Percentiles rank a stretch among this genome's conserved stretches.
phyloP scores from a whole-genome alignment of 2,797 vertebrate genomes.

The Psittacula echo region DNA sequence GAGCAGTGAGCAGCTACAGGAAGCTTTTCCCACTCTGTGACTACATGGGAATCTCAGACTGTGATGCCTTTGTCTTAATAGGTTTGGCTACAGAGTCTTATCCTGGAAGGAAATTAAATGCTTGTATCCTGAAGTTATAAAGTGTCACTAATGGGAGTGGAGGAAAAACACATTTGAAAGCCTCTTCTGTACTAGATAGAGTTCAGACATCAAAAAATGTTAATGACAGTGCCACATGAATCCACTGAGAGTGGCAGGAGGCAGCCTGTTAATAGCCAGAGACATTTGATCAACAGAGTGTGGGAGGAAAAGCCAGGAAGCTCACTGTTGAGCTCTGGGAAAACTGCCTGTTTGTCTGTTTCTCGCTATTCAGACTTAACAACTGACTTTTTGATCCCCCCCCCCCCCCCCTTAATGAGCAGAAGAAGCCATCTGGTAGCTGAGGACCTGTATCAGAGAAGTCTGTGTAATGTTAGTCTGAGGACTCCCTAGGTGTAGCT shows the following conservation, averaged over 20 bases:
- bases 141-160: neutral
- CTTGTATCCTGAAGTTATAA: neutral
- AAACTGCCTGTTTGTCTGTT: neutral
- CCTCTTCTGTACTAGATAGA: neutral
- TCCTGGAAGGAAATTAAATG: neutral
- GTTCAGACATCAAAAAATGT: neutral
- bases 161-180: neutral
- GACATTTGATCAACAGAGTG: neutral
- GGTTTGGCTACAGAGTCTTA: neutral
- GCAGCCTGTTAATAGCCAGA: neutral
- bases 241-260: neutral
- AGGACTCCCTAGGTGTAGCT: neutral
- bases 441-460: neutral
- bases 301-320: neutral
- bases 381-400: neutral
- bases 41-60: neutral
- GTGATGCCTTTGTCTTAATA: neutral
- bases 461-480: neutral
- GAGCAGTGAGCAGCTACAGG: neutral
- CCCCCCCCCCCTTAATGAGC: neutral
- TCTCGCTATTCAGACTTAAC: neutral
- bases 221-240: neutral
- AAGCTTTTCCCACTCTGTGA: neutral
- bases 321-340: neutral
- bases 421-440: neutral